These are phyloP conservation scores for Chelonus formosanus DNA, from an alignment of 2,888 invertebrate genomes.

Conservation along the genomic window DNA sequence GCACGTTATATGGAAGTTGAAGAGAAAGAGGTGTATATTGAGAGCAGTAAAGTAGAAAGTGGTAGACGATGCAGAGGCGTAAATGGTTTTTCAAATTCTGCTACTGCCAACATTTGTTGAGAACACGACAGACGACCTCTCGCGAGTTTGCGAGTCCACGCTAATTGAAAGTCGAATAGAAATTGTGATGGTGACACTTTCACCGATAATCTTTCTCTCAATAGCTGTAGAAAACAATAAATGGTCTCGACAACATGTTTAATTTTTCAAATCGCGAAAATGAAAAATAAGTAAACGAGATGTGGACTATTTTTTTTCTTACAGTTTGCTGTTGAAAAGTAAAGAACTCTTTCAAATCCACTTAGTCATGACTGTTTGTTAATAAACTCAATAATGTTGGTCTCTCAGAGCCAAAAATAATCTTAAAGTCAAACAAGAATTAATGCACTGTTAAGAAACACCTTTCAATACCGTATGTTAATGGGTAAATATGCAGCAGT, in stretches of 20 bases:
- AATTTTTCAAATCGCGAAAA: not conserved
- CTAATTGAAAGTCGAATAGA: slow-evolving; percentile 26
- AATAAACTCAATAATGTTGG: too few species aligned
- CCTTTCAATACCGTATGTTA: too few species aligned
- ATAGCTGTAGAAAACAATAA: not conserved
- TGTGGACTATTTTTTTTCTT: not conserved
- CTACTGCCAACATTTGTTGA: not conserved
- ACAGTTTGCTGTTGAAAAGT: too few species aligned
- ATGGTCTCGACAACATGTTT: not conserved
- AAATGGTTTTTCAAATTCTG: slow-evolving; percentile 29
- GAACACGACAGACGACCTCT: not conserved
- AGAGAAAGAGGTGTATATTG: not conserved
- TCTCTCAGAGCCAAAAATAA: too few species aligned
- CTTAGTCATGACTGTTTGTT: too few species aligned
- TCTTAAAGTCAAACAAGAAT: too few species aligned
- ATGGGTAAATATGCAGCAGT: too few species aligned
- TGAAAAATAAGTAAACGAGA: not conserved
- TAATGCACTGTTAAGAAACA: too few species aligned
- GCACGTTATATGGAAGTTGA: not conserved
- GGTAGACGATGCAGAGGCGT: not conserved
- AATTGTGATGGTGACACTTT: slow-evolving; percentile 18
- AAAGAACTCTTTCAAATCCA: too few species aligned
- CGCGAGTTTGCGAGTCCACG: slow-evolving; percentile 4
- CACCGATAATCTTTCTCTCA: slow-evolving; percentile 16
- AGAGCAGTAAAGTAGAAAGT: slow-evolving; percentile 5